These are phyloP conservation scores for Malurus cyaneus DNA, from an alignment of 2,113 vertebrate species.

Conservation along the genomic window DNA sequence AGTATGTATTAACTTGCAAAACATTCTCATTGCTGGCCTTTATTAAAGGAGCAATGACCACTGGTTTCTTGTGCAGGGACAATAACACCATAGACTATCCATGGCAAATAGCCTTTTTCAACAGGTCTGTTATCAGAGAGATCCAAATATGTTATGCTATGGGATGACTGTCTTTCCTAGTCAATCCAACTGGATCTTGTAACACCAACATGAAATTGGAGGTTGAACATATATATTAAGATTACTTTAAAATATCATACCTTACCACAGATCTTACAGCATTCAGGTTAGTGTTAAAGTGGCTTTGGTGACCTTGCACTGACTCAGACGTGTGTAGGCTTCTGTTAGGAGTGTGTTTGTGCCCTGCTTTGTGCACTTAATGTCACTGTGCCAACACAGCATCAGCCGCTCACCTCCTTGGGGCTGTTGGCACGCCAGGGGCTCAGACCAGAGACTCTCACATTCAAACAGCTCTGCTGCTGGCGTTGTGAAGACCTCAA, in stretches of 20 bases:
- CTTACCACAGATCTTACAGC: not conserved
- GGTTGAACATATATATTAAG: not conserved
- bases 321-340: not conserved
- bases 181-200: not conserved
- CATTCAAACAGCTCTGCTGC: not conserved
- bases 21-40: not conserved
- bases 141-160: not conserved
- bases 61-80: not conserved
- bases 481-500: not conserved
- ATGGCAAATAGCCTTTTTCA: not conserved
- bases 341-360: not conserved
- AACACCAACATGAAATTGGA: not conserved
- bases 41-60: not conserved
- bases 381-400: not conserved
- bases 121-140: not conserved
- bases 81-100: not conserved
- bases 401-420: accelerated
- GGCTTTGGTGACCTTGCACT: not conserved
- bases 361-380: not conserved
- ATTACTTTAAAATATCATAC: not conserved
- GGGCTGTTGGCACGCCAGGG: accelerated
- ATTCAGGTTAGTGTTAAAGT: not conserved
- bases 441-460: not conserved
- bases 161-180: not conserved
- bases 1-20: not conserved